Base-by-base conservation (phyloP, 2,888 invertebrate species). In the Coelopa pilipes region DNA sequence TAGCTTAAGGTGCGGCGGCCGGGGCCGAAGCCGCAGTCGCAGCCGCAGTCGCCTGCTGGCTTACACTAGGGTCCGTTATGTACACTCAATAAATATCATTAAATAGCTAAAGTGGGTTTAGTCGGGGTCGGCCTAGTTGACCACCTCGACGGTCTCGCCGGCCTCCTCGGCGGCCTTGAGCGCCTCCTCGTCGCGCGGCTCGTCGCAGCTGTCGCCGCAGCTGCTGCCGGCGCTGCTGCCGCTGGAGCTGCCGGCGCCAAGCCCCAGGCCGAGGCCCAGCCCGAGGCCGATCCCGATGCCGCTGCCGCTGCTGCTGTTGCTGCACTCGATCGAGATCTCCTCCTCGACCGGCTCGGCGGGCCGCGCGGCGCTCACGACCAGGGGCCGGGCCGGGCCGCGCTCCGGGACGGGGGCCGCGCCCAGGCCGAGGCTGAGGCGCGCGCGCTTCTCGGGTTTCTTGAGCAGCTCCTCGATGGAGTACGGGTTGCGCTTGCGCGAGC, bases 381-480 rank as follows among this genome's bases (percentile, higher is more conserved):
- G 19, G 13, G 24, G 7, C 12, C 67, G 57, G 21, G 69, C 75
- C 21, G 46, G 50, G 21, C 62, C n/a, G n/a, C n/a, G n/a, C n/a
- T n/a, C n/a, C n/a, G n/a, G n/a, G n/a, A n/a, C n/a, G n/a, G n/a
- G n/a, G n/a, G n/a, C n/a, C n/a, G n/a, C n/a, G n/a, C n/a, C n/a
- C 0, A 57, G 50, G 17, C 50, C 45, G 1, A 55, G 74, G 50
- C 72, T 79, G 0, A 83, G 73, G 0, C 83, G 82, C 24, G 82
- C 70, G 1, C 85, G 82, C 82, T 92, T 93, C 77, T 92, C 92
- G 0, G 94, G 94, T 80, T 94, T 94, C 83, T 95, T 96, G 46
- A 96, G 84, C 11, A 96, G 86, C 82, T 96, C 96, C 80, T 95
- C 96, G 83, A 96, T 96, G 1, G 95, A 95, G 83, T 96, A 96